These are phyloP conservation scores for Xyliphius kryptos DNA, from an alignment of 2,113 vertebrate genomes.

Conservation along the genomic window DNA sequence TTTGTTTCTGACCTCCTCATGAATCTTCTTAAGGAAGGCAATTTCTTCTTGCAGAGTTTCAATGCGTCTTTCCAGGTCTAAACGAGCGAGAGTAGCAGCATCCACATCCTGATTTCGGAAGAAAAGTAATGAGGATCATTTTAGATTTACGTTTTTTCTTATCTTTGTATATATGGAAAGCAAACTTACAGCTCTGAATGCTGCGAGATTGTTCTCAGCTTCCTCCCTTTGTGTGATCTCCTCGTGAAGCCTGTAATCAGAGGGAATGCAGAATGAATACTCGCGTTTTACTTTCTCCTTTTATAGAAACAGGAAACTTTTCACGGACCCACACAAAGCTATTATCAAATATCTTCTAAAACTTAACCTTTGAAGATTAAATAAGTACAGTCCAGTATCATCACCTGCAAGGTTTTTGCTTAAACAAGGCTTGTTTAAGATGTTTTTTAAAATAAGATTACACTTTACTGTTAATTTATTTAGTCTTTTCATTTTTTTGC, in stretches of 20 bases:
- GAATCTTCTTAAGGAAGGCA: slow-evolving; percentile 91
- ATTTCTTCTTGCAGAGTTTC: slow-evolving; percentile 94
- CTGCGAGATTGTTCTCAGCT: slow-evolving; percentile 83
- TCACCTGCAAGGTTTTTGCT: too few species aligned
- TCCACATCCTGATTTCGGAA: slow-evolving; percentile 77
- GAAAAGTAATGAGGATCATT: not conserved
- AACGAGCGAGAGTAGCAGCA: slow-evolving; percentile 82
- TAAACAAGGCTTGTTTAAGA: too few species aligned
- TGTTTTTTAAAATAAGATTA: too few species aligned
- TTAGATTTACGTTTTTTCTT: too few species aligned
- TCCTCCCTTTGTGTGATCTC: slow-evolving; percentile 87
- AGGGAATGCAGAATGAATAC: slow-evolving; percentile 6
- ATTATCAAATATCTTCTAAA: too few species aligned
- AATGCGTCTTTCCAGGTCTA: slow-evolving; percentile 86
- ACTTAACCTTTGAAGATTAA: too few species aligned
- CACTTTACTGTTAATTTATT: too few species aligned
- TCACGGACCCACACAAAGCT: not conserved
- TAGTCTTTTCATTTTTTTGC: too few species aligned
- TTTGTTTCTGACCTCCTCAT: slow-evolving; percentile 69
- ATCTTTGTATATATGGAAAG: not conserved
- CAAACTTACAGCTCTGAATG: slow-evolving; percentile 83
- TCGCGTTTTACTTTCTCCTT: slow-evolving; percentile 52
- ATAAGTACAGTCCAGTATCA: too few species aligned
- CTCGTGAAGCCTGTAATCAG: slow-evolving; percentile 74
- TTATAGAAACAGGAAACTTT: slow-evolving; percentile 49